A percentile compares a stretch with the other conserved stretches of the same genome.
These are phyloP conservation scores for Mesembrinibis cayennensis DNA, from an alignment of 2,113 vertebrate genomes.

Conservation along the genomic window DNA sequence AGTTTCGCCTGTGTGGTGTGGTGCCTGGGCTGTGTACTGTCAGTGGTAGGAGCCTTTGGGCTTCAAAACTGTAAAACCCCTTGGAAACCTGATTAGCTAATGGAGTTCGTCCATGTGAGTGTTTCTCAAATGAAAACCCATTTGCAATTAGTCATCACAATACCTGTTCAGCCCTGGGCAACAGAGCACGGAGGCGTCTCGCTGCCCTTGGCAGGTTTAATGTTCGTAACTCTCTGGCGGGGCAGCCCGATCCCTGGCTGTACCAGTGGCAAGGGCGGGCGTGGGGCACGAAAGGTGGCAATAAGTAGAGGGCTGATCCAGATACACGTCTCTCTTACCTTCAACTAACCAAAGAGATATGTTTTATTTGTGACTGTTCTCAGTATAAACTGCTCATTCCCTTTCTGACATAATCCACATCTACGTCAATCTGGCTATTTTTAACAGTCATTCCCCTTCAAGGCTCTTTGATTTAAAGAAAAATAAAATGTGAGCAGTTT, in stretches of 20 bases:
- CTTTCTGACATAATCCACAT: not conserved
- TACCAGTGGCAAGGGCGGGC: not conserved
- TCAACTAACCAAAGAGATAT: not conserved
- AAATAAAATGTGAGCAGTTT: not conserved
- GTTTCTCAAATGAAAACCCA: not conserved
- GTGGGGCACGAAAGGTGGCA: not conserved
- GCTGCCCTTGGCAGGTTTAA: not conserved
- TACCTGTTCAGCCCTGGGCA: not conserved
- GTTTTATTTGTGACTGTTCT: not conserved
- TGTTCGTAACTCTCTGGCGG: not conserved
- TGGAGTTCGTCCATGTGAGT: not conserved
- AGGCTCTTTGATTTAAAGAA: not conserved
- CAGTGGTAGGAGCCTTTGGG: not conserved
- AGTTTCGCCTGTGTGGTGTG: not conserved
- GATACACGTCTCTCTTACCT: not conserved
- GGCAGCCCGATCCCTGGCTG: not conserved
- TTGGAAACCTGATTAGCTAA: conserved; percentile 36
- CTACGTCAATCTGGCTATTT: not conserved
- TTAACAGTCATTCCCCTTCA: not conserved
- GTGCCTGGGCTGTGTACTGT: not conserved
- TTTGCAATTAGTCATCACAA: not conserved
- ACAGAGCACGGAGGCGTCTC: not conserved
- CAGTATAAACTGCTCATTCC: not conserved
- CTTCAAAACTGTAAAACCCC: not conserved
- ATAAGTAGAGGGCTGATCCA: not conserved